Percentiles rank a stretch among this genome's conserved stretches.
Conservation (phyloP, 2,888 invertebrate genomes). For the Zygogramma bicolorata region DNA sequence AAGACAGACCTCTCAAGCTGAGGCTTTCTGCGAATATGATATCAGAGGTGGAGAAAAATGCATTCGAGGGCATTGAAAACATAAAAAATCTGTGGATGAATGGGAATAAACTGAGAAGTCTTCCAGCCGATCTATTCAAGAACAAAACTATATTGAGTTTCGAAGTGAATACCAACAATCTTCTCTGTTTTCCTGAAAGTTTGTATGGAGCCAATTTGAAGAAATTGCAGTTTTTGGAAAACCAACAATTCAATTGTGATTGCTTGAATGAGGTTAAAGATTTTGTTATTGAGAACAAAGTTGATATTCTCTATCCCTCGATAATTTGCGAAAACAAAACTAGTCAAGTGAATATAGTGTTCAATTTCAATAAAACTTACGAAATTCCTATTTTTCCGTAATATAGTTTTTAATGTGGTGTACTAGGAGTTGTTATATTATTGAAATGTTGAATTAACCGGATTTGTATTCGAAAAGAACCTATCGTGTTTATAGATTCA, state of each 20-base stretch:
- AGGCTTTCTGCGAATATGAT: constrained; percentile 56
- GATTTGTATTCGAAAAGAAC: neutral
- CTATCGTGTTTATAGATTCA: no score
- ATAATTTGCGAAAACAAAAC: constrained; percentile 53
- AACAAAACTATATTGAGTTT: constrained; percentile 52
- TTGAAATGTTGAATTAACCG: neutral
- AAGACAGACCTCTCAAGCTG: constrained; percentile 51
- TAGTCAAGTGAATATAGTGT: constrained; percentile 52
- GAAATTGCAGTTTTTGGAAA: constrained; percentile 54
- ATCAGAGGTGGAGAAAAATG: constrained; percentile 50
- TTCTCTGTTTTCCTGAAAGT: constrained; percentile 55
- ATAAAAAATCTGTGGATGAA: constrained; percentile 54
- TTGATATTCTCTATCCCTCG: constrained; percentile 54
- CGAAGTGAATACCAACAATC: constrained; percentile 54
- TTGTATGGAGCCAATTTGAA: constrained; percentile 45
- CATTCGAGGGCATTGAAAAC: constrained; percentile 46
- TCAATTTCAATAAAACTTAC: constrained; percentile 53
- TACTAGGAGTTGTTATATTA: neutral
- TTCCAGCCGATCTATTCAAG: constrained; percentile 52
- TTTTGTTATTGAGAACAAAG: constrained; percentile 51
- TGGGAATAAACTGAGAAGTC: constrained; percentile 51
- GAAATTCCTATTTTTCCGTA: constrained; percentile 48
- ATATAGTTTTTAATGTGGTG: neutral
- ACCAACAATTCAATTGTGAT: constrained; percentile 55
- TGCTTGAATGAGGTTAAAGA: constrained; percentile 56